Base-by-base conservation (phyloP, 1,140 invertebrate genomes). In the Heliconius congener region DNA sequence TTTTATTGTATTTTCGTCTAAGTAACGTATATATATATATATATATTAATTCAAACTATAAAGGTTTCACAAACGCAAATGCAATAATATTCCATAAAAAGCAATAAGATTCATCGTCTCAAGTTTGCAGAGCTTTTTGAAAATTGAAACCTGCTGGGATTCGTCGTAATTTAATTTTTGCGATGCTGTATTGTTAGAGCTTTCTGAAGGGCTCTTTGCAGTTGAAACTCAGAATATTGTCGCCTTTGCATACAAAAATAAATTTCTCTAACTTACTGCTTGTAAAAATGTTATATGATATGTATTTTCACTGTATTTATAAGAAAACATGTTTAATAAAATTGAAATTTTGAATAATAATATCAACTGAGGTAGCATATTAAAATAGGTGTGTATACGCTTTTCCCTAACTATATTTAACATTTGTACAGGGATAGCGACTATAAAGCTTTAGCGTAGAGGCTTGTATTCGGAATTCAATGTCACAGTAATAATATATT, bases 151-250 rank as follows among this genome's bases (percentile, higher is more conserved):
- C 86, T 90, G 88, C 86, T 73, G 77, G 90, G 92, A 90, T 89
- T 86, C 84, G 81, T 82, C 84, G 88, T 93, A 92, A 93, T 93
- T 93, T 92, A 92, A 93, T 93, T 93, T 92, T 92, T 93, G 91
- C 86, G 89, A 90, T 87, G 89, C 86, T 86, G 87, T 88, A 88
- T 90, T 91, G 88, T 91, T 91, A 85, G 86, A 86, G 88, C 85
- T 87, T 84, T 86, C 78, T 83, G 83, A 87, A 85, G 83, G 85
- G 86, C 81, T 86, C 85, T 89, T 90, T 90, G 85, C 84, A 85
- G 85, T 85, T 89, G 83, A 86, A 88, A 87, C 83, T 83, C 85
- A 85, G 84, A 86, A 86, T 84, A 84, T 84, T 73, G 81, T 82
- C 83, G 83, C 83, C 81, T 84, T 80, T 80, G 83, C 76, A 84